Evolutionary conservation across 2,113 vertebrate species (phyloP), one percentile per base, ranked within the genome.

Genomic region (Butorides virescens): DNA sequence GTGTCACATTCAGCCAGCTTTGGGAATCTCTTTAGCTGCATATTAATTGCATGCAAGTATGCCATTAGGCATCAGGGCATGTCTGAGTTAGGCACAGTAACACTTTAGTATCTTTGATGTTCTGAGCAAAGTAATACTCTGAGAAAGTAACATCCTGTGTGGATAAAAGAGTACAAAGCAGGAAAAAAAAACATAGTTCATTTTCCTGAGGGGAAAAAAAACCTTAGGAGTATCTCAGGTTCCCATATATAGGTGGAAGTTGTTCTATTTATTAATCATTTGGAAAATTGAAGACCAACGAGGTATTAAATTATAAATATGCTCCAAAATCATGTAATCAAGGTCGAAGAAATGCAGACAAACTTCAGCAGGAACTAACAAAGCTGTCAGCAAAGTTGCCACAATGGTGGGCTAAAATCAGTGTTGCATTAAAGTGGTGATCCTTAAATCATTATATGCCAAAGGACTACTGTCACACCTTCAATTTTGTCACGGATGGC

Each of bases 1-100:
- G 70, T 92, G 93, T 95, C 81, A 95, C 77, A 94, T 88, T 88
- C 82, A 95, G 85, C 49, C 72, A 83, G 90, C 92, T 92, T 93
- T 83, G 85, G 88, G 78, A 86, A 92, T 95, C 82, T 95, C 92
- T 94, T 65, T 88, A 90, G 81, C 74, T 90, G 85, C 90, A 91
- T 94, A 92, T 86, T 97, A 96, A 94, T 94, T 96, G 66, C 77
- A 81, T 29, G 52, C 63, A 78, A 93, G 76, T 74, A 59, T 77
- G 79, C 63, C 72, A 70, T 93, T 77, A 95, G 61, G 25, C 56
- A 88, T 84, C 93, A 71, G 47, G 55, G 80, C 73, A 85, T 87
- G 49, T 63, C 91, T 84, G 68, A 93, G 26, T 67, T 78, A 86
- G 62, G 34, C 62, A 25, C 39, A 72, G 71, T 88, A 95, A 94